A percentile compares a stretch with the other conserved stretches of the same genome.
phyloP scores from a whole-genome alignment of 2,797 vertebrate genomes.

The Varecia variegata region DNA sequence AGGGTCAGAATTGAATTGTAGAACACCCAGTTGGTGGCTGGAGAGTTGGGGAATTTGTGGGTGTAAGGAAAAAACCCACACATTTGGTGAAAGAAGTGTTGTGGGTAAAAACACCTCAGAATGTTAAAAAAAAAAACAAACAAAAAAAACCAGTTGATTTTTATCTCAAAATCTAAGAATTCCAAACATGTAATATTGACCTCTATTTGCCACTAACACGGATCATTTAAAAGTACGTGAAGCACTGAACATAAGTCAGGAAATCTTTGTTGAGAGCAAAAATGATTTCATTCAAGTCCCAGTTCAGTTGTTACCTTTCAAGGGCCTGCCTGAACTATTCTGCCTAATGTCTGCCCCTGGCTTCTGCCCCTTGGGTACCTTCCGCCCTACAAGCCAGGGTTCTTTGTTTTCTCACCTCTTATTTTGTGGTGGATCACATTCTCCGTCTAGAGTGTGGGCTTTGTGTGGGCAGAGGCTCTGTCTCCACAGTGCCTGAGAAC shows the following conservation, averaged over 20 bases:
- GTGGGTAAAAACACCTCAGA: neutral
- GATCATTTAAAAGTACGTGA: neutral
- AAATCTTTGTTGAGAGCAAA: neutral
- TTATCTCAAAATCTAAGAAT: neutral
- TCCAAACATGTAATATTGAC: neutral
- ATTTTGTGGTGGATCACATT: neutral
- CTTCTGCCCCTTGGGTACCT: neutral
- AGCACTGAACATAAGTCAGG: neutral
- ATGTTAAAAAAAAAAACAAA: neutral
- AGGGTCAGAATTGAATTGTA: neutral
- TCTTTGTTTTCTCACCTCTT: neutral
- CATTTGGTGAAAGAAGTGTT: neutral
- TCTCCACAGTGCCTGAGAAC: neutral
- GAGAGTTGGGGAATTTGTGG: neutral
- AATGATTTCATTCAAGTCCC: neutral
- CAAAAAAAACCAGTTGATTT: neutral
- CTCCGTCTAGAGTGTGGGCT: neutral
- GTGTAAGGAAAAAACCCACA: neutral
- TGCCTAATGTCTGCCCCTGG: neutral
- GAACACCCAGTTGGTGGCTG: too few species aligned
- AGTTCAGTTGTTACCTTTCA: neutral
- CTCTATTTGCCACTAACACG: constrained; percentile 6
- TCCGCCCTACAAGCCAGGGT: neutral
- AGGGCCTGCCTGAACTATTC: neutral
- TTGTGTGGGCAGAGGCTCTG: neutral